Conservation (phyloP, 2,113 vertebrate genomes). For the Ammodytes dubius region DNA sequence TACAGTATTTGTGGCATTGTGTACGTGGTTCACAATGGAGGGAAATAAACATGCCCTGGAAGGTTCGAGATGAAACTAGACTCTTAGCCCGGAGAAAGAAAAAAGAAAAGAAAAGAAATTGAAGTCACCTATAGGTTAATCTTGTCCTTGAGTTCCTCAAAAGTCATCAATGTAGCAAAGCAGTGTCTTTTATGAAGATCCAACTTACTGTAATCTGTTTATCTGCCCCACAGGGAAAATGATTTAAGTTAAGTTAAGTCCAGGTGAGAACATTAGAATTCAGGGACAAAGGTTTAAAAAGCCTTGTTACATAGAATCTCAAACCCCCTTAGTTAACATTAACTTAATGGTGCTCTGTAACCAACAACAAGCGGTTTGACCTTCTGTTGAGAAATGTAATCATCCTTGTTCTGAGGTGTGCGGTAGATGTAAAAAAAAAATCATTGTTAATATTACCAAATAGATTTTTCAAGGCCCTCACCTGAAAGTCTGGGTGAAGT, state of each 20-base stretch:
- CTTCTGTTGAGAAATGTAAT: neutral
- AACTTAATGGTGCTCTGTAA: neutral
- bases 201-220: slow-evolving; percentile 60
- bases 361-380: neutral
- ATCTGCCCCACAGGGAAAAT: slow-evolving; percentile 34
- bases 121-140: slow-evolving; percentile 39
- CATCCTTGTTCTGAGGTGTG: neutral
- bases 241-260: slow-evolving; percentile 49
- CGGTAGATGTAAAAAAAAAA: neutral
- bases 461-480: neutral
- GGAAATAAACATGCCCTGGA: neutral
- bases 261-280: slow-evolving; percentile 33
- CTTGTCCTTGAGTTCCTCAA: slow-evolving; percentile 43
- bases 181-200: slow-evolving; percentile 56
- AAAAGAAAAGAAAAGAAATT: slow-evolving; percentile 29
- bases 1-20: too few species aligned
- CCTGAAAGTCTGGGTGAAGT: neutral
- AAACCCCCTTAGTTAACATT: neutral
- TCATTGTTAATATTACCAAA: neutral
- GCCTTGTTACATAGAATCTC: slow-evolving; percentile 15
- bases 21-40: too few species aligned
- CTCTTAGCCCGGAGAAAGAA: neutral
- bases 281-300: slow-evolving; percentile 23
- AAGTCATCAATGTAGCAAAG: slow-evolving; percentile 43
- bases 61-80: slow-evolving; percentile 7